These are phyloP conservation scores for Sinocyclocheilus anshuiensis DNA, from an alignment of 2,113 vertebrate genomes.

Conservation along the genomic window DNA sequence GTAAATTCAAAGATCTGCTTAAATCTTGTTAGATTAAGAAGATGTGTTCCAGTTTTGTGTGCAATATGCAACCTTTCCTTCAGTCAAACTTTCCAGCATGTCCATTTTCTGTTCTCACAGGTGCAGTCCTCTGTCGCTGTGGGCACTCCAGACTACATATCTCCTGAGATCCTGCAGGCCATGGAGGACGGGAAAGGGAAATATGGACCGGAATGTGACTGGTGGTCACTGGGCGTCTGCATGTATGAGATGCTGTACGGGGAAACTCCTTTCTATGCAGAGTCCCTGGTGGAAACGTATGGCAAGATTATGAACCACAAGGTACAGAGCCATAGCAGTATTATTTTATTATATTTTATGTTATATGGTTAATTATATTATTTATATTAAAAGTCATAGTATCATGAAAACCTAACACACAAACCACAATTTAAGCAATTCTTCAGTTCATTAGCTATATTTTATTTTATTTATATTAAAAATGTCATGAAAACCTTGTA, in stretches of 20 bases:
- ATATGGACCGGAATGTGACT: too few relatives aligned
- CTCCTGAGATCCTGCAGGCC: too few relatives aligned
- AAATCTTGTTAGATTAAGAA: not conserved
- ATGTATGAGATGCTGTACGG: too few relatives aligned
- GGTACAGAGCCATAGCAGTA: slow-evolving; percentile 75
- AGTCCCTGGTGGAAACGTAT: slow-evolving; percentile 98
- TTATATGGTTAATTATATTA: too few relatives aligned
- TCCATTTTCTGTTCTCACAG: slow-evolving; percentile 66
- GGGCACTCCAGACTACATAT: slow-evolving; percentile 88
- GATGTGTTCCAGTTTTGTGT: not conserved
- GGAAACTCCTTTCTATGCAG: slow-evolving; percentile 89
- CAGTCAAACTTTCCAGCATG: not conserved
- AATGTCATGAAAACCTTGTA: too few relatives aligned
- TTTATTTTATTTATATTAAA: too few relatives aligned
- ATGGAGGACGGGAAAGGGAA: too few relatives aligned
- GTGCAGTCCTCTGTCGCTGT: slow-evolving; percentile 98
- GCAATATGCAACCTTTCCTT: not conserved
- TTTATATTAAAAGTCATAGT: too few relatives aligned
- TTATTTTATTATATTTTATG: not conserved
- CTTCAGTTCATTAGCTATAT: too few relatives aligned
- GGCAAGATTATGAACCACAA: slow-evolving; percentile 99
- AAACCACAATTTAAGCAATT: too few relatives aligned
- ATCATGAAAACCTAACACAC: too few relatives aligned
- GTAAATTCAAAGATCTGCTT: not conserved
- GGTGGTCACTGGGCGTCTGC: too few relatives aligned